Evolutionary conservation across 2,797 vertebrate genomes (phyloP), one percentile per base, ranked within the genome.

Genomic region (Halcyon smyrnensis): DNA sequence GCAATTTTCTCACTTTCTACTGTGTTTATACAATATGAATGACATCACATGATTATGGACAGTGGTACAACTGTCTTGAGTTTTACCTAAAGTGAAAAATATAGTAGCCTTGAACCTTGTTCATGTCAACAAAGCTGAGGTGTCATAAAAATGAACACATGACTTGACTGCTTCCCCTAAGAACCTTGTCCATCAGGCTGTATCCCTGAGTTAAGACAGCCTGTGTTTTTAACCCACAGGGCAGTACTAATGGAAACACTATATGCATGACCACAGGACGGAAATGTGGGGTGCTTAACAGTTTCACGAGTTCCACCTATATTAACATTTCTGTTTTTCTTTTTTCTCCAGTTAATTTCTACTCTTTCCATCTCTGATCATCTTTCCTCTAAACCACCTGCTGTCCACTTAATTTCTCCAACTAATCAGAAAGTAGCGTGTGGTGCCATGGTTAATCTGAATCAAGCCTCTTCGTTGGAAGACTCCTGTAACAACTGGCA

Each of bases 331-430:
- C 82, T 97, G 81, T 98, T 69, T 97, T 96, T 97, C 93, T 98
- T 98, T 95, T 92, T 93, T 95, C 97, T 98, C 97, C 91, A 98
- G 98, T 98, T 97, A 96, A 97, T 97, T 94, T 97, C 97, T 97
- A 64, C 97, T 98, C 85, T 98, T 96, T 96, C 97, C 97, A 86
- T 97, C 88, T 97, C 96, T 98, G 98, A 89, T 96, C 97, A 97
- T 96, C 97, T 97, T 96, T 97, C 96, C 97, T 96, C 95, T 98
- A 97, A 97, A 97, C 63, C 96, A 97, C 96, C 97, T 97, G 96
- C 97, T 97, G 87, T 95, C 96, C 79, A 87, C 91, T 98, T 97
- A 97, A 97, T 97, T 95, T 98, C 97, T 98, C 95, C 97, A 97
- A 92, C 97, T 98, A 98, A 98, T 94, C 95, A 91, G 97, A 98